These are phyloP conservation scores for Brachyistius frenatus DNA, from an alignment of 2,113 vertebrate species.

Conservation along the genomic window DNA sequence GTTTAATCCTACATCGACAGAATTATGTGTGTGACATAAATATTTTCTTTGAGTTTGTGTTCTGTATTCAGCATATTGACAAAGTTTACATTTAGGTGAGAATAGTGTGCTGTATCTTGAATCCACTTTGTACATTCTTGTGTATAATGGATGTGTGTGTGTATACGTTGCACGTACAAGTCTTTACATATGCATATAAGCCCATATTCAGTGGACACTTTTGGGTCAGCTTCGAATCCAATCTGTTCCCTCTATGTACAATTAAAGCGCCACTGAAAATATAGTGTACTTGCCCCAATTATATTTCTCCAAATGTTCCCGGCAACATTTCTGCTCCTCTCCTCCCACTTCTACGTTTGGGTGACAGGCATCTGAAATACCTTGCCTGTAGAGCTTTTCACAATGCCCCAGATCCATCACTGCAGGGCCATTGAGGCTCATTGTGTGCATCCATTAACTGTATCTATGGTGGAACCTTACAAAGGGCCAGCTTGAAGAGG, in stretches of 20 bases:
- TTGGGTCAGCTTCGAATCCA: constrained; percentile 60
- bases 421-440: constrained; percentile 70
- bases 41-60: too few species aligned
- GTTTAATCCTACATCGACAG: too few species aligned
- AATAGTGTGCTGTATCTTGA: neutral
- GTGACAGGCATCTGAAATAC: constrained; percentile 68
- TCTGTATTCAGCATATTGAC: neutral
- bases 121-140: neutral
- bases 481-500: constrained; percentile 75
- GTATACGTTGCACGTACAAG: neutral
- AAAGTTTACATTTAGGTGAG: neutral
- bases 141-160: neutral
- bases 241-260: constrained; percentile 65
- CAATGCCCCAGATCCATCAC: constrained; percentile 79
- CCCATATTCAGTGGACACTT: constrained; percentile 50
- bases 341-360: constrained; percentile 60
- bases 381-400: constrained; percentile 73
- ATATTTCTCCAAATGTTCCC: constrained; percentile 64
- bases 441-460: constrained; percentile 79
- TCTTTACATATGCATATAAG: constrained; percentile 19
- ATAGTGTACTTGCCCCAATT: constrained; percentile 55
- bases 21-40: too few species aligned
- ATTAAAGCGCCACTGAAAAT: constrained; percentile 69
- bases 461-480: constrained; percentile 71
- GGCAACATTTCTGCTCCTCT: constrained; percentile 42